phyloP scores from a whole-genome alignment of 2,888 invertebrate species.

The Dioctria linearis region DNA sequence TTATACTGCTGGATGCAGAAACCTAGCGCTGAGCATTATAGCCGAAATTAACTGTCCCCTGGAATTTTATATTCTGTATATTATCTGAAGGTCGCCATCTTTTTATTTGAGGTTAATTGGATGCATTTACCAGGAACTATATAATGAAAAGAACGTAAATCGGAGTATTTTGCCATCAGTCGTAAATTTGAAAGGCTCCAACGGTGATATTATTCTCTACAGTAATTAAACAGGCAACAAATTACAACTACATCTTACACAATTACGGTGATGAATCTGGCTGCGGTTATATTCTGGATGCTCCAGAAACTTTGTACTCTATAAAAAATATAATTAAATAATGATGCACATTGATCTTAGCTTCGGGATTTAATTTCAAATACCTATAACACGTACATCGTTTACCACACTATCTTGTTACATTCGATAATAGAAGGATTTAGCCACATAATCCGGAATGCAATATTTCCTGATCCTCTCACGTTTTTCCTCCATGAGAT shows the following conservation, averaged over 20 bases:
- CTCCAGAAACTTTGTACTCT: background rate
- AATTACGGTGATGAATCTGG: background rate
- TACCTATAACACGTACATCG: too few species aligned
- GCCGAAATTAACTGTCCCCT: constrained; percentile 8
- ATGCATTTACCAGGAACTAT: constrained; percentile 9
- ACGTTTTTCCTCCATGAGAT: too few species aligned
- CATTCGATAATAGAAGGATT: too few species aligned
- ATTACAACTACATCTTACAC: background rate
- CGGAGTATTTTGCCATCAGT: background rate
- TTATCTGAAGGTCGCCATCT: constrained; percentile 4
- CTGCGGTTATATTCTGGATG: background rate
- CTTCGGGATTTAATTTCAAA: too few species aligned
- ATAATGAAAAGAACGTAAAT: constrained; percentile 2
- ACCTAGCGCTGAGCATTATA: background rate
- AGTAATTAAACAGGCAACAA: background rate
- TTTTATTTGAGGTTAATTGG: background rate
- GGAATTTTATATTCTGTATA: background rate
- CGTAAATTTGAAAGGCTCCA: background rate
- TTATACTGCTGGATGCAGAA: background rate
- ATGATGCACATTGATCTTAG: background rate
- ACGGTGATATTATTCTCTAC: background rate
- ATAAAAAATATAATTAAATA: too few species aligned
- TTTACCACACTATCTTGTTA: too few species aligned
- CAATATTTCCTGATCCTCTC: too few species aligned
- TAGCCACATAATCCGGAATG: too few species aligned